Conservation (phyloP, 1,140 invertebrate species). For the Charaxes varanes region DNA sequence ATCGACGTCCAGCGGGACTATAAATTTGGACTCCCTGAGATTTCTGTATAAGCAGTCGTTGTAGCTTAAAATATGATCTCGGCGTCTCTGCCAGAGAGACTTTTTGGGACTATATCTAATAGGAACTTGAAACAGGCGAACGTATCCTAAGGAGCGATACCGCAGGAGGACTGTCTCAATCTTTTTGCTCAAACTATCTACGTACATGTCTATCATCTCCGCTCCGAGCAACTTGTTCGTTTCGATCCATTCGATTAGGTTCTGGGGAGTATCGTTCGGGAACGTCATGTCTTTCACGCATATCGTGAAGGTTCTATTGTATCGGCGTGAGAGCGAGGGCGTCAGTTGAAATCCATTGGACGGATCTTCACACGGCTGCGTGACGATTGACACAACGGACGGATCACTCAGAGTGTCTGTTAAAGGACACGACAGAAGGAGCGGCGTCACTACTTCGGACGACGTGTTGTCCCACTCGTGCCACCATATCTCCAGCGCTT, state of each 20-base stretch:
- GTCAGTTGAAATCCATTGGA: slow-evolving; percentile 48
- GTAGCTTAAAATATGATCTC: slow-evolving; percentile 82
- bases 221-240: slow-evolving; percentile 79
- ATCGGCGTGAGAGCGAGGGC: slow-evolving; percentile 19
- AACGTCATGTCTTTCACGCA: slow-evolving; percentile 84
- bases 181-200: slow-evolving; percentile 75
- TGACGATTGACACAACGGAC: slow-evolving; percentile 56
- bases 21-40: slow-evolving; percentile 76
- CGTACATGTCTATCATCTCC: slow-evolving; percentile 78
- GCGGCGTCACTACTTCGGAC: slow-evolving; percentile 46
- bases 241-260: slow-evolving; percentile 82
- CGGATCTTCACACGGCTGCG: slow-evolving; percentile 59
- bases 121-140: slow-evolving; percentile 74
- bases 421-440: slow-evolving; percentile 63
- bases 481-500: slow-evolving; percentile 67
- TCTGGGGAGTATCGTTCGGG: slow-evolving; percentile 75
- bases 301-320: slow-evolving; percentile 75
- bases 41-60: slow-evolving; percentile 84
- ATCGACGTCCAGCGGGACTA: slow-evolving; percentile 82
- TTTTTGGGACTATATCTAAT: slow-evolving; percentile 62
- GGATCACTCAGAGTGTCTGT: slow-evolving; percentile 36
- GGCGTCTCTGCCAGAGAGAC: slow-evolving; percentile 80
- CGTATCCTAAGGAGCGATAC: slow-evolving; percentile 73
- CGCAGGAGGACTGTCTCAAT: slow-evolving; percentile 72
- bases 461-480: slow-evolving; percentile 57